Conservation (phyloP, 2,888 invertebrate species). For the Drosophila formosana region DNA sequence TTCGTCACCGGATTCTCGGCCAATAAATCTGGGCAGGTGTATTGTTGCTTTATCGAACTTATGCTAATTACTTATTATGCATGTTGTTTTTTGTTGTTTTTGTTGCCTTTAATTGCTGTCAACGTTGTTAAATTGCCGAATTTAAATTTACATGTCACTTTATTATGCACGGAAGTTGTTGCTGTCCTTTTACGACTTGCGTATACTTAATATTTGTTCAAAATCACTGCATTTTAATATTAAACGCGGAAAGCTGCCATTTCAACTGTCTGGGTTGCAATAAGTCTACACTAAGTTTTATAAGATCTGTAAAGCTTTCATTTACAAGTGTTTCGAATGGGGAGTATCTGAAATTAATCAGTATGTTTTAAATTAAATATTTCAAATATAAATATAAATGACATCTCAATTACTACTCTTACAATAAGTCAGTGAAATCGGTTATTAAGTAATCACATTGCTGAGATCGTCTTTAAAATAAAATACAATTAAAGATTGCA, state of each 20-base stretch:
- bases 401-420: background rate
- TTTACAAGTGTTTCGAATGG: background rate
- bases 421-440: background rate
- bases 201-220: slow-evolving; percentile 10
- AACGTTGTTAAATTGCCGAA: slow-evolving; percentile 28
- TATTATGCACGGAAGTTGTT: slow-evolving; percentile 28
- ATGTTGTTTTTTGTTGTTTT: slow-evolving; percentile 18
- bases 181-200: slow-evolving; percentile 17
- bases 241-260: slow-evolving; percentile 26
- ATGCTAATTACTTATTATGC: slow-evolving; percentile 57
- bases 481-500: background rate
- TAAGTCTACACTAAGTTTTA: slow-evolving; percentile 30
- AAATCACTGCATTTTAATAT: background rate
- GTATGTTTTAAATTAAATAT: background rate
- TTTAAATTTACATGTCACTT: slow-evolving; percentile 39
- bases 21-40: slow-evolving; percentile 53
- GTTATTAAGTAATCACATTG: background rate
- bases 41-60: slow-evolving; percentile 42
- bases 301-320: slow-evolving; percentile 22
- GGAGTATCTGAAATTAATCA: slow-evolving; percentile 16
- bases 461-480: no score
- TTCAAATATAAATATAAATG: background rate
- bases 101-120: slow-evolving; percentile 16
- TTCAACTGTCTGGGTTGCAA: slow-evolving; percentile 41
- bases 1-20: slow-evolving; percentile 48